Conservation (phyloP, 2,797 vertebrate species). For the Erithacus rubecula region DNA sequence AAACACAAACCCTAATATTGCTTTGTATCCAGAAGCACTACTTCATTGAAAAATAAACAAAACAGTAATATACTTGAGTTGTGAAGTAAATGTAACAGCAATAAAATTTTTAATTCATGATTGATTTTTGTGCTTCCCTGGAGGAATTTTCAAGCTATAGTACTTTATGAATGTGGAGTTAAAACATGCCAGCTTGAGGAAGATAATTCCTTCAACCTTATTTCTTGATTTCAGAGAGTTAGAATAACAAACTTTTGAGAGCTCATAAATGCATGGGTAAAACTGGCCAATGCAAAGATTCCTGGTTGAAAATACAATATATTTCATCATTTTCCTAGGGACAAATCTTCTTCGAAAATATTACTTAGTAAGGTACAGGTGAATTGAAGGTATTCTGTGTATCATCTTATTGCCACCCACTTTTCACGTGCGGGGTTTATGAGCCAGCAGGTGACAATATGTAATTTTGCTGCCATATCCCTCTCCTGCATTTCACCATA, state of each 20-base stretch:
- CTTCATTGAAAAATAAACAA: not conserved
- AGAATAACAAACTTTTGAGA: not conserved
- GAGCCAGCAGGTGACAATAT: not conserved
- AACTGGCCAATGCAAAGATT: not conserved
- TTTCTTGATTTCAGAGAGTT: not conserved
- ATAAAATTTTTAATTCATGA: constrained; percentile 24
- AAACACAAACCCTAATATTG: not conserved
- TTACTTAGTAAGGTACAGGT: not conserved
- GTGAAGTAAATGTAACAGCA: constrained; percentile 4
- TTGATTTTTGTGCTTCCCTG: not conserved
- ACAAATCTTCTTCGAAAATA: not conserved
- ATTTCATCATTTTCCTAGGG: not conserved
- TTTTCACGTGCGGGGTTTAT: constrained; percentile 5
- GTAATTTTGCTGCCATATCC: not conserved
- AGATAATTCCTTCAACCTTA: not conserved
- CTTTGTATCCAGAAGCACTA: constrained; percentile 1
- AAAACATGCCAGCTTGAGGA: not conserved
- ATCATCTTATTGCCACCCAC: not conserved
- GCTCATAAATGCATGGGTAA: not conserved
- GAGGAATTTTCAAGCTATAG: not conserved
- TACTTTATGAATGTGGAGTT: constrained; percentile 16
- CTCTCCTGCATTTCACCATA: not conserved
- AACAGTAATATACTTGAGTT: not conserved
- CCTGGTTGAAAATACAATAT: not conserved
- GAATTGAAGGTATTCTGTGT: not conserved